Base-by-base conservation (phyloP, 2,797 vertebrate species). In the Synanceia verrucosa region DNA sequence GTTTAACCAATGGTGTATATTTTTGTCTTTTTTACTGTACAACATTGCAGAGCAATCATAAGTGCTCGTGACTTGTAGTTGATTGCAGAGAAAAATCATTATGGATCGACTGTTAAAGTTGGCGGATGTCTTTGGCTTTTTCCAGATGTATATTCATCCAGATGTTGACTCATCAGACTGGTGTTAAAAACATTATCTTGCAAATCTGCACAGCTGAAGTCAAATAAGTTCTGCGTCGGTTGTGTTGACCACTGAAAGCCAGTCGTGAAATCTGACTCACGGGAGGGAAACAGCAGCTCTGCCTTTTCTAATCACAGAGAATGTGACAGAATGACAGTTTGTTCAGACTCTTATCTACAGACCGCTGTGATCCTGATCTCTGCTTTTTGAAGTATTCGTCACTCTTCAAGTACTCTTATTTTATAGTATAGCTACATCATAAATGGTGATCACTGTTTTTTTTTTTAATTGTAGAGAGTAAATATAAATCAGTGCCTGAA, bases 401-500 rank as follows among this genome's bases (percentile, higher is more conserved):
- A n/a, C n/a, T n/a, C n/a, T 52, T 36, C 6, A 33, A 50, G 6
- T 10, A 6, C 21, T 12, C 2, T 23, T 43, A 11, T 52, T 51
- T 7, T 37, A 21, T 56, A 21, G 34, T 36, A 50, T 23, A 28
- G 12, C 31, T 44, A 33, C 9, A 52, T 6, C n/a, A n/a, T 23
- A 11, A 51, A 33, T 5, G n/a, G 31, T 36, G 13, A 44, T 53
- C 37, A 12, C 28, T 55, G n/a, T 59, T 16, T 11, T 1, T 11
- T 1, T 55, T 37, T 60, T 64, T 39, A 46, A 43, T 59, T 65
- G 23, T 29, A 50, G 4, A 18, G 9, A 13, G 21, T 9, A 41
- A 70, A 62, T 26, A 29, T 11, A 36, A 68, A 76, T 65, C 12
- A 67, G 46, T 39, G 11, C 2, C 26, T 47, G 63, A 59, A 71